These are phyloP conservation scores for Pseudachorutes palmiensis DNA, from an alignment of 1,140 invertebrate species.

Conservation along the genomic window DNA sequence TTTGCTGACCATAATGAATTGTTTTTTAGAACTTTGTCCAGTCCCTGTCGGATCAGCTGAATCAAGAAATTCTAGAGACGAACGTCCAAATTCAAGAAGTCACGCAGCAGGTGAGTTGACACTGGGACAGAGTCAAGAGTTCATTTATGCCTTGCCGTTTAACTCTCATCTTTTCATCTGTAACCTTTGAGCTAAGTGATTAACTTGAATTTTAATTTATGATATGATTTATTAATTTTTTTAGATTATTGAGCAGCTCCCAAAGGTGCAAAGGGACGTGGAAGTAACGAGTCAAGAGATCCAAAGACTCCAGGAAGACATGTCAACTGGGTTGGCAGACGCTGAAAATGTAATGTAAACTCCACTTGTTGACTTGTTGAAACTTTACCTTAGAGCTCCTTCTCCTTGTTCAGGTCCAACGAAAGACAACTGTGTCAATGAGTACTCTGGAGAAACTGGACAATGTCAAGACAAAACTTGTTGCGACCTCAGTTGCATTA, in stretches of 20 bases:
- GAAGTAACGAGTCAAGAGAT: conserved; percentile 33
- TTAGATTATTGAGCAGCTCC: conserved; percentile 30
- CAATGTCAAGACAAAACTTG: conserved; percentile 29
- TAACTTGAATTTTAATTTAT: conserved; percentile 3
- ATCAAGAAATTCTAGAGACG: conserved; percentile 15
- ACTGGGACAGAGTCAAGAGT: too few species aligned
- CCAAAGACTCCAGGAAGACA: conserved; percentile 24
- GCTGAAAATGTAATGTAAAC: conserved; percentile 31
- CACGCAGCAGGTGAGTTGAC: conserved; percentile 18
- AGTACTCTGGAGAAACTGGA: conserved; percentile 35
- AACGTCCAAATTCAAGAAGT: conserved; percentile 11
- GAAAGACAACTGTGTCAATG: conserved; percentile 34
- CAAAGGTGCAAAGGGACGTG: conserved; percentile 24
- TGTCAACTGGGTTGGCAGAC: conserved; percentile 26
- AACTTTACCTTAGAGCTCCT: background rate
- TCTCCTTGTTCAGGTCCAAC: conserved; percentile 29
- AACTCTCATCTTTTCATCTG: background rate
- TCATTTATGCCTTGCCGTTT: background rate
- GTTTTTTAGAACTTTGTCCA: background rate
- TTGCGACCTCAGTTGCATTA: conserved; percentile 29
- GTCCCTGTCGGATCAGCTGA: conserved; percentile 1
- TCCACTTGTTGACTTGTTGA: background rate
- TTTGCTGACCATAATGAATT: background rate
- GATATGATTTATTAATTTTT: background rate
- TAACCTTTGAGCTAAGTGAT: background rate